These are phyloP conservation scores for Acrobasis suavella DNA, from an alignment of 2,888 invertebrate genomes.

Conservation along the genomic window DNA sequence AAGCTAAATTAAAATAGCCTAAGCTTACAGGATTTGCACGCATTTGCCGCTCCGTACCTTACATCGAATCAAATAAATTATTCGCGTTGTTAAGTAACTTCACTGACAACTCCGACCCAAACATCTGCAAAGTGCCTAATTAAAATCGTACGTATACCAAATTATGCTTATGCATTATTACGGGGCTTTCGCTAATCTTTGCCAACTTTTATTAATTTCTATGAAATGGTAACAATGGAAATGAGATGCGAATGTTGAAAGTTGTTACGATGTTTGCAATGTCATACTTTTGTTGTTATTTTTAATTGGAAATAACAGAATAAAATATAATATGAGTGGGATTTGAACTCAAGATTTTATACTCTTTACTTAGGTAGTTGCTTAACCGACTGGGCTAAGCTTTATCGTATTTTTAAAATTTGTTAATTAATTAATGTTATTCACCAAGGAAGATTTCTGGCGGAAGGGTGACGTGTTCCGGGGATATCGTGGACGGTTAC, in stretches of 20 bases:
- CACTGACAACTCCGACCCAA: slow-evolving; percentile 7
- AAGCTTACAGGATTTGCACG: background rate
- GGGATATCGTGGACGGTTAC: too few species aligned
- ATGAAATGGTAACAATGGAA: slow-evolving; percentile 1
- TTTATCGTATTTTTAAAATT: too few species aligned
- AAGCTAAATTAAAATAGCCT: slow-evolving; percentile 1
- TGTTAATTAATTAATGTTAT: too few species aligned
- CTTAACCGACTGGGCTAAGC: too few species aligned
- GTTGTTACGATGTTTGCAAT: background rate
- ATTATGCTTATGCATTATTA: slow-evolving; percentile 13
- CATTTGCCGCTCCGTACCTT: background rate
- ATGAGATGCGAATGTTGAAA: background rate
- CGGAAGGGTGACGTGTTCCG: too few species aligned
- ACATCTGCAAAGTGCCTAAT: slow-evolving; percentile 18
- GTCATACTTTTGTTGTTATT: background rate
- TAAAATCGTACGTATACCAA: slow-evolving; percentile 17
- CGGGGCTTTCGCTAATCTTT: slow-evolving; percentile 5
- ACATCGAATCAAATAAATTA: slow-evolving; percentile 23
- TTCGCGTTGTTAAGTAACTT: slow-evolving; percentile 23
- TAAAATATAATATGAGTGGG: too few species aligned
- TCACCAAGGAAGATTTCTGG: too few species aligned
- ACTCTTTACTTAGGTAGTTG: too few species aligned
- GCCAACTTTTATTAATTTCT: slow-evolving; percentile 11
- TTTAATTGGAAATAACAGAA: background rate
- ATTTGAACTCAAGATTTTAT: too few species aligned